These are phyloP conservation scores for Cyclina sinensis DNA, from an alignment of 1,140 invertebrate species.

Conservation along the genomic window DNA sequence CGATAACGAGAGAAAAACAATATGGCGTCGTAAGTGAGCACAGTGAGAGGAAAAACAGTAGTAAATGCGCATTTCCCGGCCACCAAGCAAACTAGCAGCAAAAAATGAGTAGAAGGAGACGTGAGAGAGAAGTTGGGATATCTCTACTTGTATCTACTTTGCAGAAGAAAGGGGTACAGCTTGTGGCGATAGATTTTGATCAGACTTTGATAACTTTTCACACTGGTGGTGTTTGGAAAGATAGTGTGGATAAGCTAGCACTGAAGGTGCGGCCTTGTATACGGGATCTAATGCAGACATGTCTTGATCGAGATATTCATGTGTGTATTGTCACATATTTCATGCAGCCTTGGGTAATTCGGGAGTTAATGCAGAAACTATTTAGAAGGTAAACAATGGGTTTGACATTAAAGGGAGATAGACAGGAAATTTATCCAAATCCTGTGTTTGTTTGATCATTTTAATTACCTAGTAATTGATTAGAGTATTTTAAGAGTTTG, in stretches of 20 bases:
- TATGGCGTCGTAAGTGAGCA: neutral
- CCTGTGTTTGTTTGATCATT: too few species aligned
- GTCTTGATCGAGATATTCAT: constrained; percentile 78
- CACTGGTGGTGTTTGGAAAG: constrained; percentile 84
- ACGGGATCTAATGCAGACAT: constrained; percentile 79
- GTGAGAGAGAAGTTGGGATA: constrained; percentile 64
- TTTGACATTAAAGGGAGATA: too few species aligned
- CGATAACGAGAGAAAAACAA: neutral
- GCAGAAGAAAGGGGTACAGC: constrained; percentile 79
- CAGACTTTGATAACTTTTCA: constrained; percentile 84
- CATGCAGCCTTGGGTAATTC: constrained; percentile 82
- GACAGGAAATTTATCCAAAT: neutral
- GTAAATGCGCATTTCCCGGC: neutral
- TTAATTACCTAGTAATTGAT: too few species aligned
- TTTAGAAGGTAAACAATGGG: constrained; percentile 72
- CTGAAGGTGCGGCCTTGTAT: constrained; percentile 84
- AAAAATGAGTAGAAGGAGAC: constrained; percentile 62
- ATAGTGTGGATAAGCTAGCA: constrained; percentile 79
- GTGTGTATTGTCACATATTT: constrained; percentile 85
- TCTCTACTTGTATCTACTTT: constrained; percentile 71
- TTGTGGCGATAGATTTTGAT: constrained; percentile 86
- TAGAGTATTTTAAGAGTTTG: too few species aligned
- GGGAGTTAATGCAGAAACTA: constrained; percentile 81
- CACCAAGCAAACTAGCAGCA: neutral
- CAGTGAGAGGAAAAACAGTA: neutral